Base-by-base conservation (phyloP, 2,113 vertebrate species). In the Himantopus leucocephalus region DNA sequence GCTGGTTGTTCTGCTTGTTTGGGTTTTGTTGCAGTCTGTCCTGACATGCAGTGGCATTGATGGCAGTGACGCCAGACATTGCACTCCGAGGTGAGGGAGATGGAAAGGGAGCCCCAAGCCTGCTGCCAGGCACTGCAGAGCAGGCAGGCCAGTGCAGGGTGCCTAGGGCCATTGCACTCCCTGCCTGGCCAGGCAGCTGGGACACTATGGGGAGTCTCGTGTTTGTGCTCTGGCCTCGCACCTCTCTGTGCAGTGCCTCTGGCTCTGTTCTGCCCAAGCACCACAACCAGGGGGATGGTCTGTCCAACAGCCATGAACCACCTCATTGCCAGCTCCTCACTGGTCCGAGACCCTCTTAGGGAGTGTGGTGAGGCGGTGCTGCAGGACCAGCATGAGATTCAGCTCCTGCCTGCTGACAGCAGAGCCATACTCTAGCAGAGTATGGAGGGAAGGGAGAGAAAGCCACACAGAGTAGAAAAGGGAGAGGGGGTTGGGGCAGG, bases 41-140 rank as follows among this genome's bases (percentile, higher is more conserved):
- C 71, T 58, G 62, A 76, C 27, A 53, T 10, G 2, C 0, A 2
- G 74, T 21, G 66, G 55, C 1, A 0, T 1, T 48, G 60, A 32
- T 1, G 2, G 34, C 45, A 35, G 48, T 0, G 0, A 17, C 1
- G 13, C n/a, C 26, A 63, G 43, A 45, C 53, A 2, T 32, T 32
- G 71, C 30, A 11, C 30, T 67, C 21, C 0, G 0, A 47, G n/a
- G 14, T 8, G 9, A 26, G 14, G 10, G 20, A 70, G 9, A 29
- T 37, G 37, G 26, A 50, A 85, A 43, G 41, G n/a, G 45, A 85
- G 29, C n/a, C 24, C 52, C 3, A 3, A 58, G 71, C 70, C 62
- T 35, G 19, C 45, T 34, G 41, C 29, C 34, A 32, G 11, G n/a
- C 63, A 24, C 47, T 21, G 41, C 29, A 14, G n/a, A 55, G 27